A percentile compares a stretch with the other conserved stretches of the same genome.
These are phyloP conservation scores for Sebastes hubbsi DNA, from an alignment of 2,797 vertebrate species.

Conservation along the genomic window DNA sequence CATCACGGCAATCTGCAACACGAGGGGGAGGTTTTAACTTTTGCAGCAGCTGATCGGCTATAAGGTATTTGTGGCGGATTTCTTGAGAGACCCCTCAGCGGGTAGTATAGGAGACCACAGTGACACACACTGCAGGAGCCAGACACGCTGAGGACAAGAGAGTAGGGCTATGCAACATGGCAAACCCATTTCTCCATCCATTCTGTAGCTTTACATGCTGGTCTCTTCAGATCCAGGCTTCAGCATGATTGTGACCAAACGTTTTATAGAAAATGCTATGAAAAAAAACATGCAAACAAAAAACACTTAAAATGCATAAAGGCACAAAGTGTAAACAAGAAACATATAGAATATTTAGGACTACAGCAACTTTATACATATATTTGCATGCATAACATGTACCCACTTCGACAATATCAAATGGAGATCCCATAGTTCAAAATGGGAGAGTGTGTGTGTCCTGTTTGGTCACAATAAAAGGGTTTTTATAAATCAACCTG, in stretches of 20 bases:
- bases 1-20: not conserved
- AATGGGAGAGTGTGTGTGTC: slow-evolving; percentile 32
- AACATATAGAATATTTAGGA: slow-evolving; percentile 68
- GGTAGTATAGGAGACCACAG: not conserved
- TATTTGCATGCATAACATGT: slow-evolving; percentile 84
- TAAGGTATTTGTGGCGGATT: not conserved
- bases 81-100: not conserved
- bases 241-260: slow-evolving; percentile 95
- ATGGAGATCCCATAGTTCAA: slow-evolving; percentile 48
- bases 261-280: slow-evolving; percentile 80
- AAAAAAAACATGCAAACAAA: slow-evolving; percentile 52
- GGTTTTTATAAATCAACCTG: slow-evolving; percentile 28
- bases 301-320: slow-evolving; percentile 81
- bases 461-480: slow-evolving; percentile 36
- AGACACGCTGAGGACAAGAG: slow-evolving; percentile 40
- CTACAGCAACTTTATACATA: slow-evolving; percentile 74
- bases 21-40: not conserved
- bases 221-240: slow-evolving; percentile 85
- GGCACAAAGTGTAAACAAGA: slow-evolving; percentile 85
- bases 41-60: not conserved
- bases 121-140: slow-evolving; percentile 23
- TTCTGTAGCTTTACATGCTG: slow-evolving; percentile 87
- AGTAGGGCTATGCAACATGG: slow-evolving; percentile 93
- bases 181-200: slow-evolving; percentile 69
- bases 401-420: slow-evolving; percentile 63